Base-by-base conservation (phyloP, 2,113 vertebrate species). In the Upupa epops region DNA sequence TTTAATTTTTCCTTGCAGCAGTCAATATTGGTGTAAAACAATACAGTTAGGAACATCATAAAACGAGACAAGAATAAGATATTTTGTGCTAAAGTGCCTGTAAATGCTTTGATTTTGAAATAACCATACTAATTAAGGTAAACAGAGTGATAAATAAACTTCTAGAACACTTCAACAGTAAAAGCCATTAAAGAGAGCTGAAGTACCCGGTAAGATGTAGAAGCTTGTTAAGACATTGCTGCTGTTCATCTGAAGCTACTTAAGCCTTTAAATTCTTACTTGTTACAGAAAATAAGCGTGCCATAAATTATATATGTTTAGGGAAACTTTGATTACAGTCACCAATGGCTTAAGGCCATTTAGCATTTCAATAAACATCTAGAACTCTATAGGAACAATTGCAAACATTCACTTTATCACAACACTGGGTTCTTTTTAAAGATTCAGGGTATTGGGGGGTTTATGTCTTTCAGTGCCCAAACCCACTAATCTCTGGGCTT, bases 211-310 rank as follows among this genome's bases (percentile, higher is more conserved):
- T 52, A 90, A 96, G 68, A 85, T 76, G 37, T 21, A 88, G 85
- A 70, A 68, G 73, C 54, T 88, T 86, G 89, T 73, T 95, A 95
- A 94, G 54, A 88, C 5, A 60, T 14, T 51, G 45, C 26, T 83
- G 34, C 31, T 92, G n/a, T 92, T 95, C 66, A 89, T 91, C 79
- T 83, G 74, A 93, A 90, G 72, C 58, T 94, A 29, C 82, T 94
- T 94, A 92, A 72, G 87, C 49, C 84, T 93, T 94, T 94, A 94
- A 93, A 89, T 73, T 78, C 82, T 94, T 92, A 86, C 63, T 87
- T 71, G 84, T 75, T 88, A 72, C 87, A 87, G 64, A 92, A 68
- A 88, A 15, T 80, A 71, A 91, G 48, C 22, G 5, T 83, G 49
- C 45, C 79, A 89, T 61, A 92, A 77, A 65, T 72, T 80, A 85